Evolutionary conservation across 2,797 vertebrate genomes (phyloP), one percentile per base, ranked within the genome.

Genomic region (Gambelia wislizenii): DNA sequence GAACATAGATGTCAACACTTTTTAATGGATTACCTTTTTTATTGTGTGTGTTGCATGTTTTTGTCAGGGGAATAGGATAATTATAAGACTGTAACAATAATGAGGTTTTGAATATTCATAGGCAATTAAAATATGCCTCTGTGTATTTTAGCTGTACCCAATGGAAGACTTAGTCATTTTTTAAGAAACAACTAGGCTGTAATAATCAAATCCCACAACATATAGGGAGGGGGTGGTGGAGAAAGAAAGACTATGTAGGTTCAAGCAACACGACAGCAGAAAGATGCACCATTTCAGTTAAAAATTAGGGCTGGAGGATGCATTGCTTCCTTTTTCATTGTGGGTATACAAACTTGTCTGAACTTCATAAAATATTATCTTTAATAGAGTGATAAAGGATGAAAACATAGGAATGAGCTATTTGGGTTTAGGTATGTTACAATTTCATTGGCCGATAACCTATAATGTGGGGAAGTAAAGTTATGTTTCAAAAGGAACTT

Each of bases 41-140:
- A 95, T 95, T 95, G 93, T 93, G 84, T 89, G 86, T 90, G 86
- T 93, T 93, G 90, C 94, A 83, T 93, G 89, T 89, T 96, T 96
- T 95, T 95, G 93, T 95, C 96, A 93, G 91, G 96, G 96, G 96
- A 96, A 92, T 96, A 92, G 25, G 89, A 95, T 96, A 93, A 97
- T 97, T 96, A 96, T 95, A 93, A 96, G 93, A 94, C 84, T 91
- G 94, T 94, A 94, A 91, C 95, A 94, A 94, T 96, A 97, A 97
- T 94, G 94, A 97, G 95, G 84, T 92, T 95, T 95, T 97, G 96
- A 97, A 97, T 97, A 97, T 97, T 97, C 97, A 97, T 97, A 95
- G 95, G 94, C 96, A 96, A 95, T 97, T 96, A 97, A 96, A 96
- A 95, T 76, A 91, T 90, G 94, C 95, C 93, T 97, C 95, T 84